These are phyloP conservation scores for Seira sanloemensis DNA, from an alignment of 2,888 invertebrate genomes.

Conservation along the genomic window DNA sequence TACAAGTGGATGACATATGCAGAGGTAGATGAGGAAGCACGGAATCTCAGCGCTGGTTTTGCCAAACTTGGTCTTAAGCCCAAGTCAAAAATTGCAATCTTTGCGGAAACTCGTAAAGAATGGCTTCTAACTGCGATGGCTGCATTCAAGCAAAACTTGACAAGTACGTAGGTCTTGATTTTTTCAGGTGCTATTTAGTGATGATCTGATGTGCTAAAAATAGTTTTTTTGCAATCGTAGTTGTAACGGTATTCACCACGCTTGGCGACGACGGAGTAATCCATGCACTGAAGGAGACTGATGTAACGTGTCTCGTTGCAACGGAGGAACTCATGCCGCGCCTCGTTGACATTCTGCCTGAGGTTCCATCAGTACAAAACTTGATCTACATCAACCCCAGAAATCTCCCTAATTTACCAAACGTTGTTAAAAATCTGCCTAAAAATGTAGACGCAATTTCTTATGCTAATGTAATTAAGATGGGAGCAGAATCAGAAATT, in stretches of 20 bases:
- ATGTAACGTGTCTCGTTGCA: conserved; percentile 94
- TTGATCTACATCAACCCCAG: conserved; percentile 90
- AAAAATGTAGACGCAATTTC: conserved; percentile 54
- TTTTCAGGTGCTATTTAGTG: background rate
- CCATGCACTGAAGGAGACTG: conserved; percentile 97
- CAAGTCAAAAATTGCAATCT: conserved; percentile 89
- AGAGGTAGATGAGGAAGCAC: conserved; percentile 86
- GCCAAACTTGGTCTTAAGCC: conserved; percentile 86
- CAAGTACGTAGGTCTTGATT: conserved; percentile 78
- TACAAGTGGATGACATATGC: conserved; percentile 92
- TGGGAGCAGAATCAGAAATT: conserved; percentile 44
- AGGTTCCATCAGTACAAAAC: conserved; percentile 86
- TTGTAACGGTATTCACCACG: conserved; percentile 98
- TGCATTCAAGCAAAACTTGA: conserved; percentile 94
- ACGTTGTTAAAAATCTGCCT: conserved; percentile 41
- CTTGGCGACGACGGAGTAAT: conserved; percentile 97
- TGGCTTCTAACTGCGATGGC: conserved; percentile 98
- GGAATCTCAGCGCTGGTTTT: conserved; percentile 89
- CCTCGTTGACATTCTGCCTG: conserved; percentile 85
- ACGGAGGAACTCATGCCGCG: conserved; percentile 94
- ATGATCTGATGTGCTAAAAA: background rate
- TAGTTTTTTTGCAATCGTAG: conserved; percentile 76
- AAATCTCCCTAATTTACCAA: background rate
- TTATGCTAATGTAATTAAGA: conserved; percentile 50
- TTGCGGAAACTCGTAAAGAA: conserved; percentile 97